Base-by-base conservation (phyloP, 2,797 vertebrate species). In the Zenarchopterus dispar region DNA sequence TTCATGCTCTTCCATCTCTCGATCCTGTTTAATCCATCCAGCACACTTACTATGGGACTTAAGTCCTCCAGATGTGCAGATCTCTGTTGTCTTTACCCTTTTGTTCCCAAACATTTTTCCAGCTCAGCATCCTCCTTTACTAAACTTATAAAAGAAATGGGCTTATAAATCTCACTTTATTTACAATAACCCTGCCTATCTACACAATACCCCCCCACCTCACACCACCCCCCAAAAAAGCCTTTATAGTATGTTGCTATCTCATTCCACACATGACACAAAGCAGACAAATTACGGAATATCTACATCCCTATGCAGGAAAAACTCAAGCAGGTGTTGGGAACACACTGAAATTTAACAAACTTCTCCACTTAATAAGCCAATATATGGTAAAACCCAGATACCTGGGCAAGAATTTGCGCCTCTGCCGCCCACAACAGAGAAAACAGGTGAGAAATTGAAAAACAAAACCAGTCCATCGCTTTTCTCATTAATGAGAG, bases 401-500 rank as follows among this genome's bases (percentile, higher is more conserved):
- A 39, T 15, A 16, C 66, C 54, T 84, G 21, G 72, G 73, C 11
- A 65, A 48, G 55, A 67, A 65, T 19, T 21, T 59, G 43, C 5
- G 61, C 82, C 72, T 80, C 59, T 28, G 60, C 67, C 46, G 16
- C 81, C 83, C 79, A 84, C 48, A 13, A 53, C 6, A 8, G 56
- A 58, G 58, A 75, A 73, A 65, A 82, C 79, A 85, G 82, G 84
- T 86, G 85, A 84, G 70, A 77, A 75, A 78, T 26, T 61, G 78
- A 73, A 81, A 84, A 47, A 42, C 42, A 65, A 83, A 85, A 81
- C 75, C 56, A 44, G 67, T 16, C 45, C 71, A 70, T 78, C 13
- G 59, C 67, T 87, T 81, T 74, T 84, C 80, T 83, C 79, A 71
- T 89, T 92, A 93, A 92, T 61, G 75, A 88, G 85, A 78, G 60